A percentile compares a stretch with the other conserved stretches of the same genome.
These are phyloP conservation scores for Aporophyla nigra DNA, from an alignment of 2,888 invertebrate species.

Conservation along the genomic window DNA sequence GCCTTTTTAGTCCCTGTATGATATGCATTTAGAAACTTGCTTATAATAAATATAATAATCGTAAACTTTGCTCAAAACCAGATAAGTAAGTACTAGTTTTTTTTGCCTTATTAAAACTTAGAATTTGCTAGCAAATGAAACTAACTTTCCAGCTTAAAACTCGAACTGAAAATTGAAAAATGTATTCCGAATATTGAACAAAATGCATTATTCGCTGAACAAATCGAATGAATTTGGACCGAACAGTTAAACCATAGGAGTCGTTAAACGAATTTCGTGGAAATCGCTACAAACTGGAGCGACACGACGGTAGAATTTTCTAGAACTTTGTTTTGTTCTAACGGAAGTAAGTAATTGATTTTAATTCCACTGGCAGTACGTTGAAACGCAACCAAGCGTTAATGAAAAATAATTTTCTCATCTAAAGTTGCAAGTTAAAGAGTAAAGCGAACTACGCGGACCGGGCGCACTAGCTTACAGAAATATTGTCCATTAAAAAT, in stretches of 20 bases:
- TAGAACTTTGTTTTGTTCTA: conserved; percentile 81
- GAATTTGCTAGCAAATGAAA: not conserved
- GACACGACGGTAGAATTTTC: conserved; percentile 73
- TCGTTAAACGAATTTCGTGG: conserved; percentile 71
- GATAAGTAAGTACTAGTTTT: not conserved
- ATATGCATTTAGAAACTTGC: conserved; percentile 43
- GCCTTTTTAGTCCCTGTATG: conserved; percentile 56
- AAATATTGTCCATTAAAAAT: conserved; percentile 80
- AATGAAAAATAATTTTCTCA: conserved; percentile 88
- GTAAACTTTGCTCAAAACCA: not conserved
- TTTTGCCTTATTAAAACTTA: not conserved
- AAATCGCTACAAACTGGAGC: conserved; percentile 74
- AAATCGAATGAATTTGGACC: conserved; percentile 65
- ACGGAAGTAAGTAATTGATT: conserved; percentile 85
- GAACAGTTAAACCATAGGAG: conserved; percentile 64
- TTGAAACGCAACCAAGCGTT: conserved; percentile 82
- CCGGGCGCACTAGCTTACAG: conserved; percentile 66
- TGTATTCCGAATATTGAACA: conserved; percentile 21
- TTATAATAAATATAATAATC: conserved; percentile 30
- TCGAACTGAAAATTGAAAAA: conserved; percentile 19
- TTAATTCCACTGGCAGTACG: conserved; percentile 84
- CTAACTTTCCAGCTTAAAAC: not conserved
- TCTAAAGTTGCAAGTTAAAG: conserved; percentile 82
- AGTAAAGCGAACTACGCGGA: conserved; percentile 69
- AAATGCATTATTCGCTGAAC: conserved; percentile 52